Evolutionary conservation across 30 jellyfish, hydroid and myxozoan species (phyloP), one percentile per base, ranked within the genome.

Genomic region (Hydractinia echinata): DNA sequence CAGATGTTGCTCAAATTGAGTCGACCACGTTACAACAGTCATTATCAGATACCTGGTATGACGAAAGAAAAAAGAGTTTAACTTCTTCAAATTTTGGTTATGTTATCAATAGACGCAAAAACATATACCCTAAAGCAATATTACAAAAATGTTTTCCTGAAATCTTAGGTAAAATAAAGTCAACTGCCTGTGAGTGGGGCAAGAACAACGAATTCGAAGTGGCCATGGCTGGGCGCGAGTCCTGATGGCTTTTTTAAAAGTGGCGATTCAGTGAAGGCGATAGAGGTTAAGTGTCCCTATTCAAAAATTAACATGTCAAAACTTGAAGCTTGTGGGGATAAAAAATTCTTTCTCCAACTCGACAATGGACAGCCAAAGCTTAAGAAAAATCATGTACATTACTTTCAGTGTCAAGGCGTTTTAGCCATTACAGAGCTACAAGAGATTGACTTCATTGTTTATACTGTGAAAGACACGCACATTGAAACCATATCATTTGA

Each of bases 131-230:
- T 9, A 56, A 56, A n/a, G 10, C 68, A 56, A 56, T 56, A 56
- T n/a, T 56, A 9, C 68, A 56, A 56, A 56, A 56, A n/a, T 9
- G 10, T 56, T 56, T 56, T n/a, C 68, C 10, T 9, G 68, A 9
- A 74, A 79, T n/a, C n/a, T n/a, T n/a, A n/a, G n/a, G n/a, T n/a
- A n/a, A n/a, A n/a, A n/a, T n/a, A n/a, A n/a, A n/a, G n/a, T n/a
- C n/a, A n/a, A n/a, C n/a, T 53, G 90, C 76, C 54, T 70, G 78
- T 54, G 85, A 53, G 85, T 83, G 90, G 90, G 90, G 90, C n/a
- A 72, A 48, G 18, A 81, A 83, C 6, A 83, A 83, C 39, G 85
- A 83, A 82, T 67, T 81, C 81, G 8, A 10, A 10, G 49, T 81
- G 89, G 89, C 89, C 86, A 44, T 81, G 89, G 89, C 76, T 81